Conservation (phyloP, 2,797 vertebrate genomes). For the Melanotaenia nigrans region DNA sequence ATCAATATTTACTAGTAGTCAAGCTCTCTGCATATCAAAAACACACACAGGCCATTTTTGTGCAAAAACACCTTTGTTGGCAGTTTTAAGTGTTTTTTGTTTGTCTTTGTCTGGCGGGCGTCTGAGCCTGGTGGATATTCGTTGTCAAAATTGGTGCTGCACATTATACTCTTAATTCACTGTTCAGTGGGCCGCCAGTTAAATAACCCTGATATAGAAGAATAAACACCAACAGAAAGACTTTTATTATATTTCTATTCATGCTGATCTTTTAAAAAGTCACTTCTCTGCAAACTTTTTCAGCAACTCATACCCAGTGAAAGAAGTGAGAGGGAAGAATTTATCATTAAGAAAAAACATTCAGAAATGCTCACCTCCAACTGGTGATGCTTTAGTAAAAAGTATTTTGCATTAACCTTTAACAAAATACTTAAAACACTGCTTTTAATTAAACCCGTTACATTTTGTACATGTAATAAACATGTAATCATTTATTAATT, state of each 20-base stretch:
- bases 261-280: not conserved
- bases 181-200: no score
- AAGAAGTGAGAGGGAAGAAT: conserved; percentile 2
- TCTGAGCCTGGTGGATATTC: no score
- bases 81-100: no score
- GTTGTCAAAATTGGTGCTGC: no score
- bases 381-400: not conserved
- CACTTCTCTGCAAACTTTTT: not conserved
- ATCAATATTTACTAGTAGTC: no score
- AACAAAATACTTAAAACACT: conserved; percentile 6
- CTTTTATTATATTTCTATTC: not conserved
- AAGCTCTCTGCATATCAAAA: no score
- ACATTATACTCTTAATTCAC: no score
- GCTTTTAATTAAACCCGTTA: not conserved
- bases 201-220: not conserved
- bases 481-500: not conserved
- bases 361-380: conserved; percentile 4
- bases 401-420: not conserved
- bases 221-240: not conserved
- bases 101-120: no score
- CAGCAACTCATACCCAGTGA: not conserved
- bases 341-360: not conserved
- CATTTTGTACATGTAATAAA: conserved; percentile 3
- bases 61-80: no score
- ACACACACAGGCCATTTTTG: no score